A percentile compares a stretch with the other conserved stretches of the same genome.
phyloP scores from a whole-genome alignment of 2,888 invertebrate species.

The Chaitophorus viminalis region DNA sequence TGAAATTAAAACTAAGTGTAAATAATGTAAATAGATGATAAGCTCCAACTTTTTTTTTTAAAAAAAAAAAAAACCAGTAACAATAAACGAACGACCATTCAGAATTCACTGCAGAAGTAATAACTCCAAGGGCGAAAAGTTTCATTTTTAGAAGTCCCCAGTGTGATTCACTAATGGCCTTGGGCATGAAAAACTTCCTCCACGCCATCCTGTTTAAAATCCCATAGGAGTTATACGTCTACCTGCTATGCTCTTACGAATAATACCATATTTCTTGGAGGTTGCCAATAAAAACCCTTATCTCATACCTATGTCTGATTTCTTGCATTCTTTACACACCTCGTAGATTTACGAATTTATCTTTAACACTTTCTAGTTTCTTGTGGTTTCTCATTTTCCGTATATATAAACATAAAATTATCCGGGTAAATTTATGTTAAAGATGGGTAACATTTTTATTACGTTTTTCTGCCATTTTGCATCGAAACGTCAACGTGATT shows the following conservation, averaged over 20 bases:
- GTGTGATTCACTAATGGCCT: conserved; percentile 60
- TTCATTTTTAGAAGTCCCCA: conserved; percentile 60
- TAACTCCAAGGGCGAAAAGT: conserved; percentile 59
- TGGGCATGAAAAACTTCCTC: conserved; percentile 54
- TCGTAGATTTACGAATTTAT: background rate
- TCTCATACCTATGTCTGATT: conserved; percentile 11
- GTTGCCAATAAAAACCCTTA: conserved; percentile 52
- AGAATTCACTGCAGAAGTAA: conserved; percentile 51
- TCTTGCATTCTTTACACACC: conserved; percentile 10
- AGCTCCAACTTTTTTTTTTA: conserved; percentile 5
- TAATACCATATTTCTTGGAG: conserved; percentile 55
- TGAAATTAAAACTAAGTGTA: conserved; percentile 27
- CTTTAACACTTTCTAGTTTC: background rate
- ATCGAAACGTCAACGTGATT: conserved; percentile 43
- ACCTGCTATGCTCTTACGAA: conserved; percentile 50
- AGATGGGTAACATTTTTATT: conserved; percentile 29
- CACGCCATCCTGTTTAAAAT: conserved; percentile 33
- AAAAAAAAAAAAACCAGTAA: conserved; percentile 11
- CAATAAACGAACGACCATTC: conserved; percentile 53
- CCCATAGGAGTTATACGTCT: conserved; percentile 58
- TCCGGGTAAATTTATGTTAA: conserved; percentile 6
- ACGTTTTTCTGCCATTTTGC: conserved; percentile 29
- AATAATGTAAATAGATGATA: conserved; percentile 42
- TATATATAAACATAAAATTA: conserved; percentile 17
- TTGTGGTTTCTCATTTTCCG: conserved; percentile 29